Evolutionary conservation across 2,888 invertebrate species (phyloP).

Genomic region (Drosophila basisetae): DNA sequence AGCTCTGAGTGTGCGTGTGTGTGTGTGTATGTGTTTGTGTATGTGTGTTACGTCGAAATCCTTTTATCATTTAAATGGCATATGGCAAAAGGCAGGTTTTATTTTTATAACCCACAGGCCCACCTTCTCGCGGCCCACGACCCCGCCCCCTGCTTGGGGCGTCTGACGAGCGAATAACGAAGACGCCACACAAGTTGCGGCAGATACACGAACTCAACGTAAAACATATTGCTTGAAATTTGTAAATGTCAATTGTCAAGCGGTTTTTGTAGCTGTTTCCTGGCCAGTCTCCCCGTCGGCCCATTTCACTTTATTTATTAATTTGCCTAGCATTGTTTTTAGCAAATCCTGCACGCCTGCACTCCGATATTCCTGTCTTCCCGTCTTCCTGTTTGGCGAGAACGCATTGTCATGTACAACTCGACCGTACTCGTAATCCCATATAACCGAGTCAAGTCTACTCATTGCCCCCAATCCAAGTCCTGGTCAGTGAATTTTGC

Average conservation of each 20-base stretch:
- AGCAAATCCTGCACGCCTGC: conserved; percentile 8
- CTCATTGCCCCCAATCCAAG: conserved; percentile 4
- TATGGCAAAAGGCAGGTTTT: conserved; percentile 80
- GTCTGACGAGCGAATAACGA: conserved; percentile 21
- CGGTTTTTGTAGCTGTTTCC: conserved; percentile 38
- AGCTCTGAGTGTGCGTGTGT: conserved; percentile 9
- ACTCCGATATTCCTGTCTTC: background rate
- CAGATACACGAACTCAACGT: conserved; percentile 46
- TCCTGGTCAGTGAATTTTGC: conserved; percentile 42
- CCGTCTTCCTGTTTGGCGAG: background rate
- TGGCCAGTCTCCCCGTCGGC: background rate
- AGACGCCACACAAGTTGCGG: conserved; percentile 73
- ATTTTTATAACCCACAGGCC: conserved; percentile 72
- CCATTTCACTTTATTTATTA: conserved; percentile 60
- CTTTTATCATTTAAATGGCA: conserved; percentile 82
- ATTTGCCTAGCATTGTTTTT: conserved; percentile 66
- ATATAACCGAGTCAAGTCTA: conserved; percentile 10
- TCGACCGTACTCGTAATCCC: conserved; percentile 38
- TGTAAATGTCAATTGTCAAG: conserved; percentile 76
- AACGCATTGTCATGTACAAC: conserved; percentile 43
- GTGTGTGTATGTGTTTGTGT: background rate
- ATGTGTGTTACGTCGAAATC: conserved; percentile 63
- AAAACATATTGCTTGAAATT: conserved; percentile 78
- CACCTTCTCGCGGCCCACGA: background rate
- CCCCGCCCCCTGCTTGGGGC: background rate